Base-by-base conservation (phyloP, 2,888 invertebrate genomes). In the Drosophila nr. fundita region DNA sequence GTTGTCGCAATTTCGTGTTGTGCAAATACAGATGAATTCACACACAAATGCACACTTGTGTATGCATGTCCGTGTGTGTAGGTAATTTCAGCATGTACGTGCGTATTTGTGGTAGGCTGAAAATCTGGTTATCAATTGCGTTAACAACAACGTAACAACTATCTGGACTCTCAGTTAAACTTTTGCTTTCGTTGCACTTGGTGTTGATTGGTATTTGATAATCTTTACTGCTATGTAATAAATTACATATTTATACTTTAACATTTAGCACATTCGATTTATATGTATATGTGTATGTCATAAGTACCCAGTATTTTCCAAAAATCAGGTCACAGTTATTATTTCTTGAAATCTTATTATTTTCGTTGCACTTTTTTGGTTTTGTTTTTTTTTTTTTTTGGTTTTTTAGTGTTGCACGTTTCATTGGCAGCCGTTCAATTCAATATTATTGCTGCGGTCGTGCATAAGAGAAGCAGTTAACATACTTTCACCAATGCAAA, bases 401-500 rank as follows among this genome's bases (percentile, higher is more conserved):
- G 49, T 48, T 54, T 57, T 58, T 42, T 50, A 29, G 34, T 49
- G 68, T 49, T 78, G 60, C 78, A 75, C 45, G 75, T 78, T 78
- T 78, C 76, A 80, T 78, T 80, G 76, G 68, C 61, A 61, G 68
- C n/a, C 64, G 79, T 79, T 75, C 58, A 63, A 75, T 77, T 62
- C 75, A 68, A 60, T 64, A 65, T 73, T 72, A 54, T 64, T 30
- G 64, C 58, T 60, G 53, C 52, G 70, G 61, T 65, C 62, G 69
- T 65, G 59, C 66, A 63, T 67, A 64, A 75, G 74, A 75, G 76
- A 77, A 85, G 74, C 86, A 72, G 76, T 89, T 85, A 88, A 81
- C 88, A 86, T 78, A 89, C 86, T 86, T 86, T 86, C 88, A 88
- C 86, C 86, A 79, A 75, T 75, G 83, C 78, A 82, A 82, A 85